Evolutionary conservation across 2,113 vertebrate species (phyloP), one percentile per base, ranked within the genome.

Genomic region (Lamprologus speciosus): DNA sequence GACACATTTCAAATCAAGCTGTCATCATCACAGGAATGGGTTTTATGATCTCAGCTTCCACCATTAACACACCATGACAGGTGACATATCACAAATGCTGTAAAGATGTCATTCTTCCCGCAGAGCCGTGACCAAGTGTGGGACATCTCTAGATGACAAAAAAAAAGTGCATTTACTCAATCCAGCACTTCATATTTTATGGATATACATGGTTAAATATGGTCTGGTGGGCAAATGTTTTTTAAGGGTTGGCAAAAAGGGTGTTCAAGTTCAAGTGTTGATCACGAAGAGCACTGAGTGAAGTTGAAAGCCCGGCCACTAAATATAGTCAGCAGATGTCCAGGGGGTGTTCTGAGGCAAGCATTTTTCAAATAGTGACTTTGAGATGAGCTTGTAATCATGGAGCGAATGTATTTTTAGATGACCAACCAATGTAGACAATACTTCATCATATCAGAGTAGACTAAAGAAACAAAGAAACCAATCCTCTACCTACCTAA

Each of bases 1-100:
- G 91, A 89, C 80, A 47, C 89, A 87, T 94, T 94, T 94, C 91
- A 94, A 92, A 96, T 95, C 86, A 92, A 92, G 88, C 93, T 95
- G 95, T 95, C 93, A 91, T 94, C 91, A 57, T 89, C 80, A 58
- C 81, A 13, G 79, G 89, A 85, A 91, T 87, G 87, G 91, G 8
- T 95, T 95, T 95, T 91, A 93, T 92, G 91, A 89, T 91, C 90
- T 91, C 83, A 79, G 91, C 90, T 86, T 87, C 78, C 81, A 75
- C 89, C 82, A 90, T 94, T 95, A 93, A 92, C 92, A 94, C 94
- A 93, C 87, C 91, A 94, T 87, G 88, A 94, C 89, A 58, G 87
- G 81, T 68, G 81, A 89, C 91, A 88, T 89, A 79, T 93, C 91
- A 87, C 13, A 81, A 70, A 85, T 45, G 54, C 84, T 89, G 80